Evolutionary conservation across 2,797 vertebrate genomes (phyloP).

Genomic region (Bradypus variegatus): DNA sequence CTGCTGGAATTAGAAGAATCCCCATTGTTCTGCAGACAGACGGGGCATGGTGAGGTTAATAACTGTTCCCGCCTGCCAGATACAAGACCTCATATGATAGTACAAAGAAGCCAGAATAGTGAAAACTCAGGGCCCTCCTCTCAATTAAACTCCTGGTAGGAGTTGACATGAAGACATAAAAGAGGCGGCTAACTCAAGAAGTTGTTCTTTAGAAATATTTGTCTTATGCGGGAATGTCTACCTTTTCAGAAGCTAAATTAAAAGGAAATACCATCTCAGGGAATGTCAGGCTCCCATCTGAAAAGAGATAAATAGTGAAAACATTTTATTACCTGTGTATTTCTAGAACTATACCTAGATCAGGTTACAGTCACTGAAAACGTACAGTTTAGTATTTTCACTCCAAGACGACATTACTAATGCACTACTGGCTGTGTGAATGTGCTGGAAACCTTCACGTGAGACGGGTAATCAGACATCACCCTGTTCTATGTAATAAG

Average conservation of each 20-base stretch:
- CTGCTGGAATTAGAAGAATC: constrained; percentile 21
- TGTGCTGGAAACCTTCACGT: too few species aligned
- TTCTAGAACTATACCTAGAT: not conserved
- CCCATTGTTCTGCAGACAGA: fast-evolving
- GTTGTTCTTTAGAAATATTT: not conserved
- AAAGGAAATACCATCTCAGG: not conserved
- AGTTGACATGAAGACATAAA: not conserved
- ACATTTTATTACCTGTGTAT: fast-evolving
- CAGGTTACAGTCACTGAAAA: not conserved
- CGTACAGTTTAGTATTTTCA: not conserved
- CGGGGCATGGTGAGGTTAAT: fast-evolving
- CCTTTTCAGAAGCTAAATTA: not conserved
- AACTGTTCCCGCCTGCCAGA: not conserved
- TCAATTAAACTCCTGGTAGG: not conserved
- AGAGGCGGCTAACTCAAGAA: not conserved
- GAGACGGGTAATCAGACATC: not conserved
- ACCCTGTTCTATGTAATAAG: fast-evolving
- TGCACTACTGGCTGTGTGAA: too few species aligned
- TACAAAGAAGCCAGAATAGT: not conserved
- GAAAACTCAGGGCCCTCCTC: not conserved
- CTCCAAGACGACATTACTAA: not conserved
- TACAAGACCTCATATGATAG: not conserved
- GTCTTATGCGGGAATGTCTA: not conserved
- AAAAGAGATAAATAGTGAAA: not conserved
- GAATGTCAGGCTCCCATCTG: not conserved